Evolutionary conservation across 1,140 invertebrate genomes (phyloP).

Genomic region (Heliothis virescens): DNA sequence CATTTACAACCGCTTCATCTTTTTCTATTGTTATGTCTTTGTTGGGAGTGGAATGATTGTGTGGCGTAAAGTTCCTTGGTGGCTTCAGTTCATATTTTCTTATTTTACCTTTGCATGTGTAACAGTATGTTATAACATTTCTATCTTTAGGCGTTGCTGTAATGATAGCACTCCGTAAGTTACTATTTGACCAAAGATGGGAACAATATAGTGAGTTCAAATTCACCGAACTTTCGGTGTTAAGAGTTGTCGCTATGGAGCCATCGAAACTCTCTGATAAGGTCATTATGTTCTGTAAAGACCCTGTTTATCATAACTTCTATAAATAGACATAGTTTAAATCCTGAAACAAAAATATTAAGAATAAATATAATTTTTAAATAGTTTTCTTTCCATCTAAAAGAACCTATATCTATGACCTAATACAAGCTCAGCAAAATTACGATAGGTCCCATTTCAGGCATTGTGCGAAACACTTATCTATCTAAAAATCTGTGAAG

Average conservation of each 20-base stretch:
- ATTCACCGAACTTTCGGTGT: constrained; percentile 56
- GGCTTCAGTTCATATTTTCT: constrained; percentile 80
- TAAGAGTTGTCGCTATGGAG: constrained; percentile 30
- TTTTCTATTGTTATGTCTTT: constrained; percentile 55
- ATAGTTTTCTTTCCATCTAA: too few species aligned
- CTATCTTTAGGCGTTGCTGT: constrained; percentile 63
- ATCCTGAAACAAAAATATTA: constrained; percentile 57
- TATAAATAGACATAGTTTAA: constrained; percentile 23
- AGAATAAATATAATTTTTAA: too few species aligned
- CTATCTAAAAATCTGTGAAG: too few species aligned
- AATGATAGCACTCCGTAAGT: constrained; percentile 68
- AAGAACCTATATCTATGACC: too few species aligned
- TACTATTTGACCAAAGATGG: constrained; percentile 75
- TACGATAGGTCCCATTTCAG: background rate
- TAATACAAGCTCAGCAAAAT: too few species aligned
- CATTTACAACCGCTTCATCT: constrained; percentile 45
- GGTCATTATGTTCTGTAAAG: constrained; percentile 45
- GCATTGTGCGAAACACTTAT: too few species aligned
- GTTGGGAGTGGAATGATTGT: constrained; percentile 82
- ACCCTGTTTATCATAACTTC: constrained; percentile 18
- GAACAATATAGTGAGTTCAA: constrained; percentile 71
- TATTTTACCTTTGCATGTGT: constrained; percentile 80
- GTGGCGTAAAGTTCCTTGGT: constrained; percentile 69
- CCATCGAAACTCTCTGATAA: constrained; percentile 41
- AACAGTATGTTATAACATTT: constrained; percentile 73